Conservation (phyloP, 1,140 invertebrate genomes). For the Drosophila seguyi region DNA sequence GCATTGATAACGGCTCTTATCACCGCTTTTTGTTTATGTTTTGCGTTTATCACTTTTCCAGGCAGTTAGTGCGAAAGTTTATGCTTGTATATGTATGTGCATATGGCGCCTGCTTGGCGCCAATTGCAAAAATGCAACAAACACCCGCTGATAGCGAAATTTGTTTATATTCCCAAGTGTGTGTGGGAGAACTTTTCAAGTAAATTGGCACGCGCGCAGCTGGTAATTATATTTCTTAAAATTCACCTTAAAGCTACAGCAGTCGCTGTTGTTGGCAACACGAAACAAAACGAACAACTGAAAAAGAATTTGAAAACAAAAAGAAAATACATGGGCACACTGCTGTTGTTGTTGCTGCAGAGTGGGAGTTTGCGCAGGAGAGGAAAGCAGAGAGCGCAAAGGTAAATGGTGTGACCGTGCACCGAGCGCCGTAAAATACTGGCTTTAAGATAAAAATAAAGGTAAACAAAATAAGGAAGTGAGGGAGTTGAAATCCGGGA, state of each 20-base stretch:
- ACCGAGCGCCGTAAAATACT: constrained; percentile 7
- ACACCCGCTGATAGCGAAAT: constrained; percentile 58
- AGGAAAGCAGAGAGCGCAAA: constrained; percentile 19
- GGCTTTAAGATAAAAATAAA: neutral
- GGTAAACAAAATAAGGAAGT: neutral
- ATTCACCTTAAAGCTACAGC: constrained; percentile 71
- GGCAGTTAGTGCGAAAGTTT: constrained; percentile 48
- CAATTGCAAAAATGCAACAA: constrained; percentile 43
- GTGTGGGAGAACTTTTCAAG: neutral
- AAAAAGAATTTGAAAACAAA: constrained; percentile 40
- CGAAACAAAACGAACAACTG: constrained; percentile 72
- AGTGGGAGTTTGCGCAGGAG: constrained; percentile 39
- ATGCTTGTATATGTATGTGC: constrained; percentile 30
- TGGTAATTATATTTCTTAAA: constrained; percentile 43
- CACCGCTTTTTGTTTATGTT: constrained; percentile 76
- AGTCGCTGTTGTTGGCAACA: constrained; percentile 59
- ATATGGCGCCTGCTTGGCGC: constrained; percentile 53
- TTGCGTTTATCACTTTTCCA: constrained; percentile 69
- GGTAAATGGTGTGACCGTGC: constrained; percentile 12
- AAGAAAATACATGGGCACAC: constrained; percentile 35
- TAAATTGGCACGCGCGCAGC: constrained; percentile 56
- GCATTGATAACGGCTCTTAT: constrained; percentile 74
- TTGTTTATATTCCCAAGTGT: constrained; percentile 37
- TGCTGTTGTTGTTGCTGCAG: constrained; percentile 25
- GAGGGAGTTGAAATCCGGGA: neutral